A percentile compares a stretch with the other conserved stretches of the same genome.
Conservation (phyloP, 2,888 invertebrate genomes). For the Adela reaumurella region DNA sequence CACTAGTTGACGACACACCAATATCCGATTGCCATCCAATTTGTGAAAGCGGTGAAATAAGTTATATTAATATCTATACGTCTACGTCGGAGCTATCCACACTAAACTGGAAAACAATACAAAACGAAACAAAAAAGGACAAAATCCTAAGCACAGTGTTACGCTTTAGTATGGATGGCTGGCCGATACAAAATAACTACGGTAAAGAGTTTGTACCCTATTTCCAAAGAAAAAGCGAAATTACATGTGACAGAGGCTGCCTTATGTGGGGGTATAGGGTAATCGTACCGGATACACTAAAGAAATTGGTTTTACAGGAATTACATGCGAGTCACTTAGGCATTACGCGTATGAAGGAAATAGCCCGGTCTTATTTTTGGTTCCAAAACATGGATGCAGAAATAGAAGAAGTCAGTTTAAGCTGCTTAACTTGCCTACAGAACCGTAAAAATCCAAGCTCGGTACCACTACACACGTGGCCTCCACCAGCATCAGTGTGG, state of each 20-base stretch:
- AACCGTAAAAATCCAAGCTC: background rate
- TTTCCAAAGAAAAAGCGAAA: constrained; percentile 1
- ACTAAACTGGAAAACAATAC: constrained; percentile 7
- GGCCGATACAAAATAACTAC: constrained; percentile 6
- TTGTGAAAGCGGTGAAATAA: background rate
- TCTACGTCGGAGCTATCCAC: background rate
- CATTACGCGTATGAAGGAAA: constrained; percentile 6
- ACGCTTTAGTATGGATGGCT: constrained; percentile 5
- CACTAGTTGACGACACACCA: constrained; percentile 1
- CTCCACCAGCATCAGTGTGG: background rate
- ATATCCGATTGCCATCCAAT: background rate
- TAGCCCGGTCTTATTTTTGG: constrained; percentile 9
- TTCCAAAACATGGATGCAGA: constrained; percentile 7
- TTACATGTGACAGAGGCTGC: constrained; percentile 4
- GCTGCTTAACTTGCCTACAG: background rate
- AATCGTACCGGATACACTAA: constrained; percentile 4
- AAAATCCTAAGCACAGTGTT: constrained; percentile 2
- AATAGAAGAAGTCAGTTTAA: background rate
- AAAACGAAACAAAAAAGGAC: constrained; percentile 8
- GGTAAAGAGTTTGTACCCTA: background rate
- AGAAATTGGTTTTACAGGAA: constrained; percentile 3
- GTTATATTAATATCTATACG: constrained; percentile 2
- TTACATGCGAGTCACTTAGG: constrained; percentile 9
- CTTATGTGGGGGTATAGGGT: constrained; percentile 8
- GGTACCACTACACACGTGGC: constrained; percentile 2